Conservation (phyloP, 1,140 invertebrate species). For the Vanessa atalanta region DNA sequence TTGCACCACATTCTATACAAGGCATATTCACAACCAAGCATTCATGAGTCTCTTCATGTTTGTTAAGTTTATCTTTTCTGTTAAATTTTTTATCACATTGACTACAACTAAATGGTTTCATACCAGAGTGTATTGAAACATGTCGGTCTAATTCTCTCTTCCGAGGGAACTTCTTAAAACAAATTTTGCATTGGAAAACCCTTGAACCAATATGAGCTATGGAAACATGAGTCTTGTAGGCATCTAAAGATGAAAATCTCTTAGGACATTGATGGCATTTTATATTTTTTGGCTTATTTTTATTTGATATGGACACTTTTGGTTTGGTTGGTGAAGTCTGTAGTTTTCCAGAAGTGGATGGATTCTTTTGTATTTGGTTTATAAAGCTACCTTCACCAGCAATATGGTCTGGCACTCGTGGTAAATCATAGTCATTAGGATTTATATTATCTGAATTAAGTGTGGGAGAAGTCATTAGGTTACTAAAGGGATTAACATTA, state of each 20-base stretch:
- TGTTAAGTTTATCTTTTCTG: slow-evolving; percentile 84
- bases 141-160: slow-evolving; percentile 85
- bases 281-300: slow-evolving; percentile 74
- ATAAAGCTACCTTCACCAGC: slow-evolving; percentile 78
- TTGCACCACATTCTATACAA: slow-evolving; percentile 81
- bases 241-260: slow-evolving; percentile 77
- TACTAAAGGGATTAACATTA: slow-evolving; percentile 81
- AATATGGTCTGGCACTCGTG: slow-evolving; percentile 79
- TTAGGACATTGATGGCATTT: slow-evolving; percentile 81
- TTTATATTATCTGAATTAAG: slow-evolving; percentile 58
- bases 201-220: slow-evolving; percentile 74
- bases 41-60: slow-evolving; percentile 84
- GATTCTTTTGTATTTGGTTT: slow-evolving; percentile 64
- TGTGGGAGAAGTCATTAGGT: slow-evolving; percentile 62
- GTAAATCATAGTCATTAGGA: slow-evolving; percentile 67
- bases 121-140: slow-evolving; percentile 82
- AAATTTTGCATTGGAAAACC: slow-evolving; percentile 82
- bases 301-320: slow-evolving; percentile 52
- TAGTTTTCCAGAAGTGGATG: slow-evolving; percentile 55
- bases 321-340: slow-evolving; percentile 59
- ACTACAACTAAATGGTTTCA: slow-evolving; percentile 83
- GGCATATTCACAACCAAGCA: slow-evolving; percentile 79
- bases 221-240: slow-evolving; percentile 76
- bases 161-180: slow-evolving; percentile 83
- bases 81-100: slow-evolving; percentile 84